phyloP scores from a whole-genome alignment of 2,888 invertebrate species.

The Cryptocephalus moraei region DNA sequence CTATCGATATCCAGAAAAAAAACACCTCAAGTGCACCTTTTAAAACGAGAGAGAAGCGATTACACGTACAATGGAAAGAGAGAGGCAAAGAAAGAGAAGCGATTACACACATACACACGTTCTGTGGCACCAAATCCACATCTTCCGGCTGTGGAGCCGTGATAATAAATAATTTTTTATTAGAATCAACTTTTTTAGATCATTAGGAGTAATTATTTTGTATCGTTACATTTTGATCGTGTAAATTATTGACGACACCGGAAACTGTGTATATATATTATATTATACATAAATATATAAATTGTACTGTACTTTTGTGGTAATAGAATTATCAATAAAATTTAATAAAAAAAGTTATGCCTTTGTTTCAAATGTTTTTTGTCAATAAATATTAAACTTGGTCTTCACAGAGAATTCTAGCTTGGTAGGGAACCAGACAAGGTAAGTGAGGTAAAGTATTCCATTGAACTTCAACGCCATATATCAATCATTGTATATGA shows the following conservation, averaged over 20 bases:
- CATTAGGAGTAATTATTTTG: constrained; percentile 3
- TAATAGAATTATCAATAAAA: constrained; percentile 4
- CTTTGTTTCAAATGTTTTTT: too few relatives aligned
- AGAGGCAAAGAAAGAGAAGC: constrained; percentile 9
- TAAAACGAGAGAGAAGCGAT: constrained; percentile 1
- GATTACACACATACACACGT: constrained; percentile 4
- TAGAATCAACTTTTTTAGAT: constrained; percentile 1
- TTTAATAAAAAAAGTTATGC: constrained; percentile 3
- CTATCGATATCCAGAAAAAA: constrained; percentile 2
- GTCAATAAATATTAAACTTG: too few relatives aligned
- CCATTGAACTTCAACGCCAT: too few relatives aligned
- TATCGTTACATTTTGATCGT: neutral
- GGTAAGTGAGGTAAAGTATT: too few relatives aligned
- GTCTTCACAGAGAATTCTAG: too few relatives aligned
- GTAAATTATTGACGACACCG: constrained; percentile 1
- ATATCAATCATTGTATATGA: too few relatives aligned
- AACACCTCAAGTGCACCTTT: constrained; percentile 25
- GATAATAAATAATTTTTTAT: constrained; percentile 14
- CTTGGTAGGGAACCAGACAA: too few relatives aligned
- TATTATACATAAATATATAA: constrained; percentile 2
- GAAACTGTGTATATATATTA: constrained; percentile 3
- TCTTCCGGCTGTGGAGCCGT: constrained; percentile 21
- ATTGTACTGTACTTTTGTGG: constrained; percentile 3
- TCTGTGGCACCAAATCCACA: constrained; percentile 3
- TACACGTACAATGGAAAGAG: constrained; percentile 16